phyloP scores from a whole-genome alignment of 2,797 vertebrate species.

The Liasis olivaceus region DNA sequence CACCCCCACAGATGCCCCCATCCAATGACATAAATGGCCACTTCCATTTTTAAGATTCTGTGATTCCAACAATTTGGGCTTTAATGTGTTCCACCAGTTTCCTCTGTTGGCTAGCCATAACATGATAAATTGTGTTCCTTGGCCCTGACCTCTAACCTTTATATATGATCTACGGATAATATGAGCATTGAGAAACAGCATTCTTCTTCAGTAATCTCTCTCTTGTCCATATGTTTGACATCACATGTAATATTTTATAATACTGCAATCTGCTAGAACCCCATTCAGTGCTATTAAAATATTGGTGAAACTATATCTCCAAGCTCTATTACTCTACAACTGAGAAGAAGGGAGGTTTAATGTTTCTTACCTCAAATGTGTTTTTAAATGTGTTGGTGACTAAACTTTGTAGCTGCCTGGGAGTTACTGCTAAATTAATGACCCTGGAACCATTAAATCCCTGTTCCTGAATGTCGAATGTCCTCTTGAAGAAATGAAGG shows the following conservation, averaged over 20 bases:
- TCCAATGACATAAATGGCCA: neutral
- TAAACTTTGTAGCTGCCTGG: neutral
- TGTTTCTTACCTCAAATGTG: neutral
- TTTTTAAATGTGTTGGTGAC: neutral
- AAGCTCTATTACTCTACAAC: neutral
- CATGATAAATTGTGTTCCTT: neutral
- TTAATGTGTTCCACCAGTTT: neutral
- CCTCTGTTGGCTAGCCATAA: neutral
- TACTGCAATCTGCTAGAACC: neutral
- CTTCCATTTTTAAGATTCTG: neutral
- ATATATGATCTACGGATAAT: neutral
- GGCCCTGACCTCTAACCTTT: neutral
- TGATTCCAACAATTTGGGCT: neutral
- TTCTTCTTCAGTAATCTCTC: neutral
- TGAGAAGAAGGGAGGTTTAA: neutral
- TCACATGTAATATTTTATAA: neutral
- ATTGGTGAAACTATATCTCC: neutral
- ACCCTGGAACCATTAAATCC: no score
- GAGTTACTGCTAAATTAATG: neutral
- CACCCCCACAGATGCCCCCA: neutral
- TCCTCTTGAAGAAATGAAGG: neutral
- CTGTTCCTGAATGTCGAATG: neutral
- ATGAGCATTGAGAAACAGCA: neutral
- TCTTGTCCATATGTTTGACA: neutral
- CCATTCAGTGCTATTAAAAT: neutral